A percentile compares a stretch with the other conserved stretches of the same genome.
Conservation (phyloP, 1,140 invertebrate species). For the Chironomus striatipennis region DNA sequence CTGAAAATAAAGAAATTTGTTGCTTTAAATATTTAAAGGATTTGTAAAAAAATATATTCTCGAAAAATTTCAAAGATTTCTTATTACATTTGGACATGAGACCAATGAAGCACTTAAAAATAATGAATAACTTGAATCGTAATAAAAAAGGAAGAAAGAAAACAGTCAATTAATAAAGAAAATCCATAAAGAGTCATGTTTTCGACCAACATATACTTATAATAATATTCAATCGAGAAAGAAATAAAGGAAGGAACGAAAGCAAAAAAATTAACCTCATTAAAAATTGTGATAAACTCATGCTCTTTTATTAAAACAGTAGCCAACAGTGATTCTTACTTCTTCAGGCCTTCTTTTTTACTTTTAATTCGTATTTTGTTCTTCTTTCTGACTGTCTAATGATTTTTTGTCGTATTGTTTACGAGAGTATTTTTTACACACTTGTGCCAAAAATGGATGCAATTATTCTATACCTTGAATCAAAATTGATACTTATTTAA, state of each 20-base stretch:
- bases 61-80: background rate
- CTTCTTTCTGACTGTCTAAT: background rate
- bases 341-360: background rate
- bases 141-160: background rate
- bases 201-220: background rate
- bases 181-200: conserved; percentile 7
- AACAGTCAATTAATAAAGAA: conserved; percentile 11
- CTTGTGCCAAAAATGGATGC: conserved; percentile 13
- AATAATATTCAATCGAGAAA: background rate
- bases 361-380: background rate
- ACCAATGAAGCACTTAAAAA: too few relatives aligned
- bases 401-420: background rate
- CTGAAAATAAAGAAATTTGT: background rate
- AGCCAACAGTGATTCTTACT: background rate
- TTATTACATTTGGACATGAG: too few relatives aligned
- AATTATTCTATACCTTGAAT: conserved; percentile 17
- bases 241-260: background rate
- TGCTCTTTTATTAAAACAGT: background rate
- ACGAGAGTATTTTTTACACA: background rate
- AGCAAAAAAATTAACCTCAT: conserved; percentile 17
- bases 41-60: too few relatives aligned
- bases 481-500: background rate
- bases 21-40: too few relatives aligned
- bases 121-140: too few relatives aligned
- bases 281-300: conserved; percentile 23